phyloP scores from a whole-genome alignment of 2,797 vertebrate species.

The Girardinus metallicus region DNA sequence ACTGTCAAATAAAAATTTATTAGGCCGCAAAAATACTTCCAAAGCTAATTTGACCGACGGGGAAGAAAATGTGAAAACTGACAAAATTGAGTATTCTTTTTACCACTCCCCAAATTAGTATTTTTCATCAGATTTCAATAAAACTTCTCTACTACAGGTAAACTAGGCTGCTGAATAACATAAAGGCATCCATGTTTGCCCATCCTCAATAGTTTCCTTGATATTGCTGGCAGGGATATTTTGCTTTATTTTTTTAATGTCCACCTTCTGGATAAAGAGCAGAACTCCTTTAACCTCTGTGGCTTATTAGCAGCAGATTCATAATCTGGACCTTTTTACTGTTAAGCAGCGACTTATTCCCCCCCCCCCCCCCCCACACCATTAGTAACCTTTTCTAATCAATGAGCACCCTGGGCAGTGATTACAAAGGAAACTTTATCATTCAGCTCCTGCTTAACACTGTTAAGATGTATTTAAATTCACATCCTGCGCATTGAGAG shows the following conservation, averaged over 20 bases:
- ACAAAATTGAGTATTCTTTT: too few species aligned
- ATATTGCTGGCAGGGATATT: too few species aligned
- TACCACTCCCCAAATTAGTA: too few species aligned
- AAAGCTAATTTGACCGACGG: too few species aligned
- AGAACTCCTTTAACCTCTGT: background rate
- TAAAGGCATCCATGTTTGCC: too few species aligned
- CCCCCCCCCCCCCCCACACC: background rate
- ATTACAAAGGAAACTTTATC: conserved; percentile 18
- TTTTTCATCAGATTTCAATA: too few species aligned
- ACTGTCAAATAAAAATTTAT: too few species aligned
- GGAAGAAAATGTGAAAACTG: too few species aligned
- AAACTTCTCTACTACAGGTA: too few species aligned
- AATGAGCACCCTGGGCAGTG: conserved; percentile 5
- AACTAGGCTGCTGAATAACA: too few species aligned
- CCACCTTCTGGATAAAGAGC: background rate
- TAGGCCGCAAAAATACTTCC: too few species aligned
- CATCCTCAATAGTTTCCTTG: too few species aligned
- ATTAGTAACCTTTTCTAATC: conserved; percentile 36
- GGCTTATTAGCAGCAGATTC: background rate
- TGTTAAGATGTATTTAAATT: conserved; percentile 4
- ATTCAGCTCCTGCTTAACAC: background rate
- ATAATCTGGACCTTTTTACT: conserved; percentile 6
- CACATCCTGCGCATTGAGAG: background rate
- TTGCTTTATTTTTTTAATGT: background rate
- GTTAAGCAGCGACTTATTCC: background rate